Base-by-base conservation (phyloP, 2,888 invertebrate genomes). In the Diaperis boleti region DNA sequence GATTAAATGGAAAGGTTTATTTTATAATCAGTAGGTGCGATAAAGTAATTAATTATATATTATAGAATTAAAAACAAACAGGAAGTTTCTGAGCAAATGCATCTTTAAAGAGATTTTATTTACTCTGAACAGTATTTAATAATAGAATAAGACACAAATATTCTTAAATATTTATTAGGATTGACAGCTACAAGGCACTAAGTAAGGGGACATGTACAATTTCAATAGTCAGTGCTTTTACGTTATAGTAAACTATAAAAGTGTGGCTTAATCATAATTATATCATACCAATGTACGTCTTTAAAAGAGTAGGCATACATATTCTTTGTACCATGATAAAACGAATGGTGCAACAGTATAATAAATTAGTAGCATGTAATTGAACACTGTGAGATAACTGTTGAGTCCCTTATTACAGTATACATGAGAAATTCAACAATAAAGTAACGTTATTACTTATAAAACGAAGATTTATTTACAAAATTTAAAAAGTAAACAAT, bases 111-210 rank as follows among this genome's bases (percentile, higher is more conserved):
- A n/a, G n/a, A n/a, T n/a, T n/a, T n/a, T n/a, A n/a, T n/a, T n/a
- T n/a, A n/a, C n/a, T n/a, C n/a, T n/a, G n/a, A n/a, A n/a, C n/a
- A n/a, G n/a, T n/a, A n/a, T n/a, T n/a, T n/a, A n/a, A n/a, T n/a
- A 33, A 33, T 33, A 10, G 33, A 35, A 35, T 35, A 35, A 35
- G 11, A 26, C 8, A 4, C 35, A 13, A 5, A 6, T 39, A 15
- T 10, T 20, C 8, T 42, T 42, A 18, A 57, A 44, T 44, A 29
- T 66, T 65, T 62, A 56, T 54, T 60, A 66, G 69, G 72, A 70
- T 69, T 67, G 66, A 59, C 29, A 22, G 54, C 74, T 74, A 74
- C 69, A 72, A 74, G 74, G 74, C 74, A 73, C 74, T 74, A 73
- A 62, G 61, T 64, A 39, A 49, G 64, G 50, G 64, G 63, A 68